Percentiles rank a stretch among this genome's conserved stretches.
Evolutionary conservation across 2,888 invertebrate genomes (phyloP).

Genomic region (Chymomyza caudatula): DNA sequence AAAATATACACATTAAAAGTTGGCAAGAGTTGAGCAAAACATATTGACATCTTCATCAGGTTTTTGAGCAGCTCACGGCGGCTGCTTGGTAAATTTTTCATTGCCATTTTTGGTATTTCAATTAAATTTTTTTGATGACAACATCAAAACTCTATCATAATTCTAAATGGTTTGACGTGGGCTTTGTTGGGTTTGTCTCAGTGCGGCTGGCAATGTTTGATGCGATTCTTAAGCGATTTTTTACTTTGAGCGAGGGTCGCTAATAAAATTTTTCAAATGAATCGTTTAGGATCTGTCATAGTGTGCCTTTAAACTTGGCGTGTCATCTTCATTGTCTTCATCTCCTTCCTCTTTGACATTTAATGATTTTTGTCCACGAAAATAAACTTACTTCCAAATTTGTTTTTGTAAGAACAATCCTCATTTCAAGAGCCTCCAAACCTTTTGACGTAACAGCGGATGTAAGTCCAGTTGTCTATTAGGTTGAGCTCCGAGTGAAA

Average conservation of each 20-base stretch:
- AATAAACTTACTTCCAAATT: too few relatives aligned
- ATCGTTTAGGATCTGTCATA: neutral
- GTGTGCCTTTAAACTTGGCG: too few relatives aligned
- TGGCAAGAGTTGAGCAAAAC: conserved; percentile 7
- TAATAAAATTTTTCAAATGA: neutral
- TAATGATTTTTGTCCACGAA: too few relatives aligned
- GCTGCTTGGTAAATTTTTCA: conserved; percentile 38
- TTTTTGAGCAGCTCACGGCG: neutral
- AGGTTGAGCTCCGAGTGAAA: too few relatives aligned
- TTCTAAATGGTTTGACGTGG: conserved; percentile 66
- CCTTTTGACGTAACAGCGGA: too few relatives aligned
- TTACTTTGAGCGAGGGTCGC: neutral
- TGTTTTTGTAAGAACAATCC: too few relatives aligned
- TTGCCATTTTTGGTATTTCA: conserved; percentile 77
- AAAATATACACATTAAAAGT: conserved; percentile 64
- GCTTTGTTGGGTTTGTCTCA: conserved; percentile 32
- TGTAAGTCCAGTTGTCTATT: too few relatives aligned
- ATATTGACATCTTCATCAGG: conserved; percentile 45
- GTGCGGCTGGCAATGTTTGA: neutral
- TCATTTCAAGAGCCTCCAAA: too few relatives aligned
- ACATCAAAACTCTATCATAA: conserved; percentile 76
- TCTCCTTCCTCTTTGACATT: too few relatives aligned
- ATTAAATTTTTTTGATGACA: conserved; percentile 76
- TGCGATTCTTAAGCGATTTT: neutral
- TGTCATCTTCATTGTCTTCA: too few relatives aligned